Base-by-base conservation (phyloP, 2,113 vertebrate species). In the Nycticorax nycticorax region DNA sequence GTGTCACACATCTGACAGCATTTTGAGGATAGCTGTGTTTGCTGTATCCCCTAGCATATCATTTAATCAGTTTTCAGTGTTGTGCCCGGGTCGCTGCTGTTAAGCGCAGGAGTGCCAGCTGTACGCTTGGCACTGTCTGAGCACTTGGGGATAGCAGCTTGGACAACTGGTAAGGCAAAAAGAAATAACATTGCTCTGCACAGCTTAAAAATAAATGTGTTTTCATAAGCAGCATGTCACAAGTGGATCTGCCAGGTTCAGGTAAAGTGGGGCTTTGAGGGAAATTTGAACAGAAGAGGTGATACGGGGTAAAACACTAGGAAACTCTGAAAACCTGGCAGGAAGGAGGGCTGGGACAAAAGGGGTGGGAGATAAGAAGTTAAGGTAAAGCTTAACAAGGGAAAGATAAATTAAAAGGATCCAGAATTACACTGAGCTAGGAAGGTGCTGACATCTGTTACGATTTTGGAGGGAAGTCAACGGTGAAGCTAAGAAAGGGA, bases 401-500 rank as follows among this genome's bases (percentile, higher is more conserved):
- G 10, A n/a, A 80, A 67, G 47, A 89, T 60, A 72, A 88, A 85
- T 94, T 72, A 33, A 71, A 90, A 84, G 16, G 18, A 47, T 6
- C 0, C 39, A 86, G 33, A 84, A 77, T 48, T 92, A 62, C 32
- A 48, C 1, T 72, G 76, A 78, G 17, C 56, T 91, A 86, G 52
- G 88, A 92, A 85, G 76, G 76, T 86, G 52, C 52, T 87, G 35
- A 33, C 28, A 67, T 95, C 17, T 87, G 41, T 43, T 94, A 64
- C 28, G n/a, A 81, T 78, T 96, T 64, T 87, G 86, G 88, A 87
- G 53, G 66, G 60, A 95, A 82, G 37, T 39, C 76, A 93, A 16
- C 1, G 1, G 30, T 91, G 39, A 88, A 83, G 22, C 30, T 75
- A 81, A 78, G 68, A 75, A 72, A 64, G 24, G 16, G 39, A 32